Percentiles rank a stretch among this genome's conserved stretches.
Evolutionary conservation across 2,113 vertebrate genomes (phyloP).

Genomic region (Oreocharis arfaki): DNA sequence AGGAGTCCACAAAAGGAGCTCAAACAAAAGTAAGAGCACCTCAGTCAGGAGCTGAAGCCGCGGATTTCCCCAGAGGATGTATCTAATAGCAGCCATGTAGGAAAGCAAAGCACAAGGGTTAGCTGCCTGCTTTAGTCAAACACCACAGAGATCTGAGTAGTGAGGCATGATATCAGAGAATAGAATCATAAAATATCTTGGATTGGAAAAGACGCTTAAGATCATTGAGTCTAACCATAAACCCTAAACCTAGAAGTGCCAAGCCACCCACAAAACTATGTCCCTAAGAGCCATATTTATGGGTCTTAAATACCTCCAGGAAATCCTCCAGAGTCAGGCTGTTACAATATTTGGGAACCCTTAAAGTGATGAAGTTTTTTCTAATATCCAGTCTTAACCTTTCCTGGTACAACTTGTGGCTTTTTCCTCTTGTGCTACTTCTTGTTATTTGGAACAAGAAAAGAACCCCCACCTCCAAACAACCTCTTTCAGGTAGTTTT

Average conservation of each 20-base stretch:
- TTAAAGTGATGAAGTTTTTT: not conserved
- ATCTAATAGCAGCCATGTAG: no score
- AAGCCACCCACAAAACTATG: not conserved
- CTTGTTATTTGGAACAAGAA: not conserved
- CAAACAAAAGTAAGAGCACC: not conserved
- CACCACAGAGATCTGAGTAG: not conserved
- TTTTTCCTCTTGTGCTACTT: fast-evolving
- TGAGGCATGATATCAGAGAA: not conserved
- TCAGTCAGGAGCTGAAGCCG: not conserved
- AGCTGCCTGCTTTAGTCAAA: not conserved
- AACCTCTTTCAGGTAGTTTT: not conserved
- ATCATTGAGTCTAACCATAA: not conserved
- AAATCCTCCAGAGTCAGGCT: not conserved
- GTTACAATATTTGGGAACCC: not conserved
- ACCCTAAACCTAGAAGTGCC: not conserved
- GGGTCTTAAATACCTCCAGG: not conserved
- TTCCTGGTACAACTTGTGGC: fast-evolving
- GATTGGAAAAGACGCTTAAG: not conserved
- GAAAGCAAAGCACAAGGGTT: not conserved
- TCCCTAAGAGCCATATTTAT: not conserved
- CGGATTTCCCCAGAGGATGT: not conserved
- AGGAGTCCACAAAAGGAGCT: not conserved
- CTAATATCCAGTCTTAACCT: not conserved
- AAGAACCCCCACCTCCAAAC: fast-evolving
- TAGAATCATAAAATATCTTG: not conserved